These are phyloP conservation scores for Agrotis puta DNA, from an alignment of 2,888 invertebrate genomes.

Conservation along the genomic window DNA sequence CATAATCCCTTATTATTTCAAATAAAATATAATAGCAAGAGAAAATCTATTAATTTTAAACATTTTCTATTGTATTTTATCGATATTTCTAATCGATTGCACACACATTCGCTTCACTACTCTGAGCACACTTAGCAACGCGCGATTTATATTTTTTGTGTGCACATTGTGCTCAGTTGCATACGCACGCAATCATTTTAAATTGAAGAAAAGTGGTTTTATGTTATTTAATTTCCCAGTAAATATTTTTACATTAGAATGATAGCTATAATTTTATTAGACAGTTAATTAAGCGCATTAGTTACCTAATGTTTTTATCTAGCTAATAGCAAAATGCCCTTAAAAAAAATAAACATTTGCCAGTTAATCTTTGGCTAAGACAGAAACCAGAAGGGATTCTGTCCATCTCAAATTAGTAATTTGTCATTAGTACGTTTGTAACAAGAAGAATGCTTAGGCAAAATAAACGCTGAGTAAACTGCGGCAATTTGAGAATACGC, in stretches of 20 bases:
- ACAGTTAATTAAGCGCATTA: conserved; percentile 4
- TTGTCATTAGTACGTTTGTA: too few relatives aligned
- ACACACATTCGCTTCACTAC: conserved; percentile 16
- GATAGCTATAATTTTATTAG: background rate
- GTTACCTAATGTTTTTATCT: background rate
- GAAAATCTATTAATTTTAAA: background rate
- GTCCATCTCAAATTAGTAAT: too few relatives aligned
- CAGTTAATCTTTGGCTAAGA: too few relatives aligned
- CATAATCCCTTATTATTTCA: too few relatives aligned
- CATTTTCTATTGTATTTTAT: background rate
- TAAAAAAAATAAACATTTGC: background rate
- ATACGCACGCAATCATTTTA: conserved; percentile 28
- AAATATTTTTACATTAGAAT: background rate
- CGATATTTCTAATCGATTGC: conserved; percentile 9
- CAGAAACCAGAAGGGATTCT: too few relatives aligned
- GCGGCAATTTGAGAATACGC: too few relatives aligned
- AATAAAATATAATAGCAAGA: too few relatives aligned
- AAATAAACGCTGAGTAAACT: too few relatives aligned
- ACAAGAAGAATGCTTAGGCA: background rate
- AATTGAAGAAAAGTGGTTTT: conserved; percentile 25
- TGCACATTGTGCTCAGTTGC: conserved; percentile 8
- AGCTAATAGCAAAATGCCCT: background rate
- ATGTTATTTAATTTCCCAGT: background rate
- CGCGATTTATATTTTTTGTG: conserved; percentile 18
- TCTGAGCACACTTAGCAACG: conserved; percentile 25